phyloP scores from a whole-genome alignment of 2,888 invertebrate genomes.

The Acronicta psi region DNA sequence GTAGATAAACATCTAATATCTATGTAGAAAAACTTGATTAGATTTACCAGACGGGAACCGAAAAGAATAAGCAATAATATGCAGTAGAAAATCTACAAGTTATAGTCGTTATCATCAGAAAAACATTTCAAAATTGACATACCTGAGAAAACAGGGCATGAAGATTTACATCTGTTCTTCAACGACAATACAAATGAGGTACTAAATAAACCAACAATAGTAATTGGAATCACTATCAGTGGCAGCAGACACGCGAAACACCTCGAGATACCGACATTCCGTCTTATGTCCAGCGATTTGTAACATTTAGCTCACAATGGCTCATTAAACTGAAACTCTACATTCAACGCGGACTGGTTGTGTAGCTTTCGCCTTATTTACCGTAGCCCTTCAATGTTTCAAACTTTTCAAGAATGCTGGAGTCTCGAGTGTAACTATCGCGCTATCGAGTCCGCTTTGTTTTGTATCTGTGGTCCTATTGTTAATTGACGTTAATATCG shows the following conservation, averaged over 20 bases:
- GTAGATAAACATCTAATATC: too few species aligned
- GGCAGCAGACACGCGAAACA: conserved; percentile 14
- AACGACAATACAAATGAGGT: conserved; percentile 2
- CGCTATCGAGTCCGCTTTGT: conserved; percentile 39
- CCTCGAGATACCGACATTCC: conserved; percentile 45
- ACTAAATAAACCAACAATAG: conserved; percentile 26
- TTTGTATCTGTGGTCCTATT: conserved; percentile 28
- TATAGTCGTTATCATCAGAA: too few species aligned
- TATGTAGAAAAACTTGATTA: too few species aligned
- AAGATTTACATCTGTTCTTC: background rate
- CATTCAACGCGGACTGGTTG: conserved; percentile 51
- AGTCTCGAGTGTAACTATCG: conserved; percentile 36
- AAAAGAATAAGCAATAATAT: too few species aligned
- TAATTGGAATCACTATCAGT: conserved; percentile 23
- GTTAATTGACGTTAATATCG: conserved; percentile 54
- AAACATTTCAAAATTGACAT: too few species aligned
- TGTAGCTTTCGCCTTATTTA: conserved; percentile 55
- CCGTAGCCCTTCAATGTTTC: conserved; percentile 48
- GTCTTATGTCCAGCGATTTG: conserved; percentile 54
- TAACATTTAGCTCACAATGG: conserved; percentile 68
- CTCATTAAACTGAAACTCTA: conserved; percentile 70
- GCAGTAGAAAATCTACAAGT: too few species aligned
- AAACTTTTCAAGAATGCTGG: conserved; percentile 56
- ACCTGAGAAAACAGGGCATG: background rate
- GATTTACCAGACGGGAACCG: too few species aligned